Base-by-base conservation (phyloP, 2,113 vertebrate species). In the Montifringilla adamsi region DNA sequence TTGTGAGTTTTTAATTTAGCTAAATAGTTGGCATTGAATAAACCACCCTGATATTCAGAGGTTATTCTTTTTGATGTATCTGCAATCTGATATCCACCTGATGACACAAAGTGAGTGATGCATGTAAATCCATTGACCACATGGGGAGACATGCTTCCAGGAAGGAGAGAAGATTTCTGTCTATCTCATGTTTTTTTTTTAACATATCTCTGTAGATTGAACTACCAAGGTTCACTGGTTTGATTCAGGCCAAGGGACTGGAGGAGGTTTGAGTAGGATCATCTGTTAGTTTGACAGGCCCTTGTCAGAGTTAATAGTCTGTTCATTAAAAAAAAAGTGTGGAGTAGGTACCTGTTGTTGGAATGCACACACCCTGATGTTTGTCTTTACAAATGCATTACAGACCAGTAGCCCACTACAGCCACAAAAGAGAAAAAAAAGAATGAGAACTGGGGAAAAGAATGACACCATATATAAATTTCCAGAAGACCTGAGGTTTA, bases 161-260 rank as follows among this genome's bases (percentile, higher is more conserved):
- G 27, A 75, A 82, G 33, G 11, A 53, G 33, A 77, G 43, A 74
- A 59, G 11, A 56, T 75, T 88, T 82, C 39, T 68, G 3, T 74
- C 11, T 35, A 1, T 58, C 15, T 74, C 28, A 19, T 9, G 6
- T 0, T 0, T 5, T 37, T 37, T 13, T 89, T 84, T 59, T 31
- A 5, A n/a, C 23, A 20, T 55, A 64, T 63, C 77, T 91, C n/a
- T 70, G 49, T 33, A 63, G 31, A 72, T 26, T 53, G 27, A 60
- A 41, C 35, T 47, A 37, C 15, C 44, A 76, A 73, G 30, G 13
- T 43, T 89, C 58, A 50, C 31, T 66, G 20, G 13, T 43, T 67
- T 88, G 44, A 31, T 47, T 80, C 35, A 84, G 68, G 46, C 63
- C 67, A 15, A 75, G 46, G 27, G 16, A 70, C 58, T 72, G 52